Evolutionary conservation across 2,113 vertebrate genomes (phyloP).

Genomic region (Tympanuchus pallidicinctus): DNA sequence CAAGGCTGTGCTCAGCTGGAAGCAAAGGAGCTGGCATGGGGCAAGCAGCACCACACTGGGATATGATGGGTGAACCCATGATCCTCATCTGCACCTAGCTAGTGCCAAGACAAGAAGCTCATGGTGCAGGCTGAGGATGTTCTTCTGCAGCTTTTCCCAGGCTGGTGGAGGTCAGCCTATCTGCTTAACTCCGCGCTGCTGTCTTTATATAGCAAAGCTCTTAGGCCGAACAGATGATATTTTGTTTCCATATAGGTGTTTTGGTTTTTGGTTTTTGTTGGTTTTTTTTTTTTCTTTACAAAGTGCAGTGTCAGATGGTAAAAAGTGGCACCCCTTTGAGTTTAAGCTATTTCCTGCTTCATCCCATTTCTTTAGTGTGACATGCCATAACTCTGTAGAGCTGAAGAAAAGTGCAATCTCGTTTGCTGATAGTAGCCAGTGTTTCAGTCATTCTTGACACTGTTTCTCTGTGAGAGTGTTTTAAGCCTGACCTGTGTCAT

Average conservation of each 20-base stretch:
- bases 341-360: not conserved
- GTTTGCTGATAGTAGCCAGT: not conserved
- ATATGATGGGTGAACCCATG: not conserved
- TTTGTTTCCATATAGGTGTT: accelerated
- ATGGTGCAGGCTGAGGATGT: not conserved
- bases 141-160: not conserved
- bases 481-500: not conserved
- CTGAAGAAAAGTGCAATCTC: not conserved
- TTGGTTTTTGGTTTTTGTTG: not conserved
- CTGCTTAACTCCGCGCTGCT: not conserved
- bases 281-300: too few species aligned
- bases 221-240: too few species aligned
- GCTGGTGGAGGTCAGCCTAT: accelerated
- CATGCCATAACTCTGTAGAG: not conserved
- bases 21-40: not conserved
- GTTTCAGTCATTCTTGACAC: not conserved
- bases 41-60: accelerated
- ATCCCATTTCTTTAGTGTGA: too few species aligned
- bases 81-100: not conserved
- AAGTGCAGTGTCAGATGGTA: not conserved
- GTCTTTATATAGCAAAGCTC: not conserved
- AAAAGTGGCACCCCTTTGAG: not conserved
- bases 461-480: accelerated
- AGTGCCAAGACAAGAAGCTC: not conserved
- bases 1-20: not conserved